phyloP scores from a whole-genome alignment of 1,140 invertebrate genomes.

The Galleria mellonella region DNA sequence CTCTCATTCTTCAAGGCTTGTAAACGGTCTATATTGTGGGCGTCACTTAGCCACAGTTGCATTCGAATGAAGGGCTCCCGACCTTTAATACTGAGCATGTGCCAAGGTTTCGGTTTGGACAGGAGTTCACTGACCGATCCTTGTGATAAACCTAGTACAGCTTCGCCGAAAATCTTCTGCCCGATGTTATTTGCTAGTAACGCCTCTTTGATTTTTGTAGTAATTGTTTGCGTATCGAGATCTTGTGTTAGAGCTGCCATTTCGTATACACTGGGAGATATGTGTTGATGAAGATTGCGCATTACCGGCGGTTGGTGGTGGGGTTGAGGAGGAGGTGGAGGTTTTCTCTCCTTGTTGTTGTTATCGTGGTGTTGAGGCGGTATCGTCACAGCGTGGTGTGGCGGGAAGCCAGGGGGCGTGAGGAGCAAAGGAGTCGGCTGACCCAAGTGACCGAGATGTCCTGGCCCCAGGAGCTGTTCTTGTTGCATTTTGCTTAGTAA shows the following conservation, averaged over 20 bases:
- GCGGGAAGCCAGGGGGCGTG: slow-evolving; percentile 79
- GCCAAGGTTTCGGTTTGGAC: slow-evolving; percentile 99
- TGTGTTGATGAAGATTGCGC: slow-evolving; percentile 84
- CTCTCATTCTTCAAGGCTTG: slow-evolving; percentile 92
- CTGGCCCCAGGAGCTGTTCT: slow-evolving; percentile 75
- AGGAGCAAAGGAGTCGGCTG: slow-evolving; percentile 77
- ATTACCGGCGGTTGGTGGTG: slow-evolving; percentile 79
- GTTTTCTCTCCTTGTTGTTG: slow-evolving; percentile 75
- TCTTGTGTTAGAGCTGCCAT: slow-evolving; percentile 97
- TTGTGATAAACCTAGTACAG: slow-evolving; percentile 95
- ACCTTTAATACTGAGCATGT: slow-evolving; percentile 98
- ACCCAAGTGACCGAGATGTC: slow-evolving; percentile 70
- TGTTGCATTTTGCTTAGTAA: slow-evolving; percentile 83
- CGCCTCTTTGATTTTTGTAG: slow-evolving; percentile 97
- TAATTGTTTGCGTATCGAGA: slow-evolving; percentile 96
- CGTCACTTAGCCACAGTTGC: slow-evolving; percentile 97
- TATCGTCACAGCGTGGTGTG: slow-evolving; percentile 76
- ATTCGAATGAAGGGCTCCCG: slow-evolving; percentile 98
- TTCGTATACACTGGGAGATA: slow-evolving; percentile 93
- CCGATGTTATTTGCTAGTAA: slow-evolving; percentile 97
- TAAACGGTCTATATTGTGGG: slow-evolving; percentile 92
- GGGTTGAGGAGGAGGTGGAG: slow-evolving; percentile 76
- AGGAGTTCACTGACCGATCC: slow-evolving; percentile 97
- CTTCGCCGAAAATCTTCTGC: slow-evolving; percentile 98
- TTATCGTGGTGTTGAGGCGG: slow-evolving; percentile 69